Conservation (phyloP, 35 echinoderm and acorn worm genomes). For the Chiridota heheva region DNA sequence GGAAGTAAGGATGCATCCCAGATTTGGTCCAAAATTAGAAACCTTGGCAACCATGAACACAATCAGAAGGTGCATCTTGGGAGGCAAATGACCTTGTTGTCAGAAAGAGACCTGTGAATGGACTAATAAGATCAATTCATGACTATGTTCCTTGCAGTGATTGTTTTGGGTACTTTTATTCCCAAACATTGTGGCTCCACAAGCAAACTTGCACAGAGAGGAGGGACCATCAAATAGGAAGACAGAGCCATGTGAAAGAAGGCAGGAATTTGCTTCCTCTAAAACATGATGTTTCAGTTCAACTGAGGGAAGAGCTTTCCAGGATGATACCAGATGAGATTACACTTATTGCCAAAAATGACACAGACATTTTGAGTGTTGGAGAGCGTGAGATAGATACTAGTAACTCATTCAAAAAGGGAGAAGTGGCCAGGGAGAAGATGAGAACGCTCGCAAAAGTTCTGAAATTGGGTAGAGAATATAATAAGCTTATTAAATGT, state of each 20-base stretch:
- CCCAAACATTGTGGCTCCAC: conserved; percentile 30
- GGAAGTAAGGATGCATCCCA: not conserved
- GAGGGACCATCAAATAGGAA: not conserved
- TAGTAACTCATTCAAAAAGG: conserved; percentile 41
- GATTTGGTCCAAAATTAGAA: conserved; percentile 45
- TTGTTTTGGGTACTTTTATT: conserved; percentile 41
- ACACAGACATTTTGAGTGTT: conserved; percentile 32
- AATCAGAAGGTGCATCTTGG: conserved; percentile 33
- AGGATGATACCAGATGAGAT: conserved; percentile 31
- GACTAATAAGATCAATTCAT: not conserved
- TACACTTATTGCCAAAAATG: conserved; percentile 47
- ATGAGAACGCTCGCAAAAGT: conserved; percentile 45
- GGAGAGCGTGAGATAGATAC: not conserved
- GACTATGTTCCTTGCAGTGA: conserved; percentile 49
- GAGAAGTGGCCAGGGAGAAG: conserved; percentile 36
- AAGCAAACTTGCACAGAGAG: conserved; percentile 18
- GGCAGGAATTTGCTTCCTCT: conserved; percentile 36
- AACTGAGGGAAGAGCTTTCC: conserved; percentile 6
- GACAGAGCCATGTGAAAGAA: conserved; percentile 42
- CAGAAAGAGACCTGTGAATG: conserved; percentile 28
- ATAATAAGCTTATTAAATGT: not conserved
- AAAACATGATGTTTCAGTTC: conserved; percentile 9
- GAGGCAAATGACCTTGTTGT: conserved; percentile 35
- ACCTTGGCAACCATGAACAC: conserved; percentile 51
- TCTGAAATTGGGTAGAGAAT: not conserved